Conservation (phyloP, 2,888 invertebrate species). For the Mayetiola destructor region DNA sequence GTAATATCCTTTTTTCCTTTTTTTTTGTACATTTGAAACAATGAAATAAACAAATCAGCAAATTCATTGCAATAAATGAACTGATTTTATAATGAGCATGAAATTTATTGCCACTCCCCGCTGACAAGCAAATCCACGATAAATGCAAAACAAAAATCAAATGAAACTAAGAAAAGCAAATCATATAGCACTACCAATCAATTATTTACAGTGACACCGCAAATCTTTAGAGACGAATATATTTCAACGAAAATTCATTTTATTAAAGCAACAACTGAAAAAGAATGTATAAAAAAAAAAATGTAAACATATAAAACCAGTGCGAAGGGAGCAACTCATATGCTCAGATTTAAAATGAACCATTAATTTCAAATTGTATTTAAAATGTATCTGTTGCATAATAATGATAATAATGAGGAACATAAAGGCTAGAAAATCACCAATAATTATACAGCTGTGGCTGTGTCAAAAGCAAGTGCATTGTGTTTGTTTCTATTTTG, state of each 20-base stretch:
- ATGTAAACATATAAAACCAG: too few relatives aligned
- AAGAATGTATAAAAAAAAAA: too few relatives aligned
- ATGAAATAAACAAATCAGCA: not conserved
- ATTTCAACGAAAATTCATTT: not conserved
- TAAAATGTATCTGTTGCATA: too few relatives aligned
- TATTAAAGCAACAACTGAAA: too few relatives aligned
- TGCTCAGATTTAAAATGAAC: too few relatives aligned
- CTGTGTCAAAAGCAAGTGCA: too few relatives aligned
- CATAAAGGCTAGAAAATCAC: too few relatives aligned
- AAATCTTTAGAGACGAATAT: constrained; percentile 15
- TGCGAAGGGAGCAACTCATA: too few relatives aligned
- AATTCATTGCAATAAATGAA: not conserved
- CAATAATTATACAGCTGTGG: too few relatives aligned
- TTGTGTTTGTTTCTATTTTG: too few relatives aligned
- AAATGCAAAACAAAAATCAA: not conserved
- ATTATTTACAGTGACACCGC: constrained; percentile 22
- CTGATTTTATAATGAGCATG: not conserved
- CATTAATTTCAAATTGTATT: too few relatives aligned
- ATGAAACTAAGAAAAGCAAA: not conserved
- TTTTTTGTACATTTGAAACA: not conserved
- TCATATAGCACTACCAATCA: constrained; percentile 19
- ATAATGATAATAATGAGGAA: too few relatives aligned
- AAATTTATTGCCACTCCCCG: constrained; percentile 8
- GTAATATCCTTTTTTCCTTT: not conserved
- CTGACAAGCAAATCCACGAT: not conserved